These are phyloP conservation scores for Percina caprodes DNA, from an alignment of 2,113 vertebrate genomes.

Conservation along the genomic window DNA sequence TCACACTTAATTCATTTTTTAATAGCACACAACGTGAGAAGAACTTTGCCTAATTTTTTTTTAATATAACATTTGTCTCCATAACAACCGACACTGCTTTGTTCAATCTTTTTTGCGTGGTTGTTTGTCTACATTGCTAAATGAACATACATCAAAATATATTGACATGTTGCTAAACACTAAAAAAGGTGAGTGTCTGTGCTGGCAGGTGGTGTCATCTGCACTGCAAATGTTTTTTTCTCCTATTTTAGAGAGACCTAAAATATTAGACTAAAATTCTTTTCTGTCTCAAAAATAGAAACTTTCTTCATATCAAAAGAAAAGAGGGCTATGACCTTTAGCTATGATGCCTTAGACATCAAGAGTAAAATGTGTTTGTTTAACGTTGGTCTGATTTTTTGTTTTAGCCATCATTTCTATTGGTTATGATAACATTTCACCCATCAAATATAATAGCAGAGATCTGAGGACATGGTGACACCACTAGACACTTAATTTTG, in stretches of 20 bases:
- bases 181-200: background rate
- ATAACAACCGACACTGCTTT: background rate
- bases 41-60: background rate
- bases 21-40: background rate
- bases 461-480: conserved; percentile 16
- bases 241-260: background rate
- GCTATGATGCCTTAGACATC: background rate
- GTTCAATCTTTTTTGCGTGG: background rate
- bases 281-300: conserved; percentile 9
- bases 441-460: conserved; percentile 8
- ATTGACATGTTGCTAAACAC: too few relatives aligned
- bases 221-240: background rate
- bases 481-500: background rate
- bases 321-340: background rate
- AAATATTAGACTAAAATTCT: background rate
- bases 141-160: background rate
- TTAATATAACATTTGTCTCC: background rate
- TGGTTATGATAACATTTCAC: background rate
- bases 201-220: background rate
- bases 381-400: background rate
- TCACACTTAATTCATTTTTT: background rate
- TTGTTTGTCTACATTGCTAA: background rate
- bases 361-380: conserved; percentile 4
- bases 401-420: conserved; percentile 27
- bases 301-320: conserved; percentile 3